Evolutionary conservation across 2,797 vertebrate species (phyloP), one percentile per base, ranked within the genome.

Genomic region (Enteromius afrohamiltoni): DNA sequence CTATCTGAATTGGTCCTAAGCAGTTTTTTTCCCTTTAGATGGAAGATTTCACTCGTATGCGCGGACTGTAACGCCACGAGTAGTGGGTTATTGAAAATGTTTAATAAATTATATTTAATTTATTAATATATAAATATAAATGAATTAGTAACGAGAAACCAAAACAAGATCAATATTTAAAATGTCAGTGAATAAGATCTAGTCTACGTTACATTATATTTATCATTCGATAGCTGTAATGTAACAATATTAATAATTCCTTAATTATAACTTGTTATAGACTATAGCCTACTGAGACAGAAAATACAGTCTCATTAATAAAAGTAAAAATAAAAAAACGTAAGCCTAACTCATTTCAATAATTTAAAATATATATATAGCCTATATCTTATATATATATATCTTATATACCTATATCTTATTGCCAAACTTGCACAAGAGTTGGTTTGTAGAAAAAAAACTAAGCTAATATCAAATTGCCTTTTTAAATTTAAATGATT

Each of bases 341-440:
- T 1, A 11, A 34, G 34, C 11, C 42, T 45, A 42, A 6, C 8
- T 16, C 1, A 7, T 94, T 94, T 91, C 91, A 92, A 85, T 93
- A 92, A 95, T 93, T 94, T 93, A 94, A 94, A 91, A 93, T 93
- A 94, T 92, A 42, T 45, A 42, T 42, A 45, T 42, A 42, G 94
- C n/a, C n/a, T n/a, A n/a, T n/a, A n/a, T n/a, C n/a, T n/a, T n/a
- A n/a, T n/a, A n/a, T n/a, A n/a, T n/a, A n/a, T n/a, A n/a, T n/a
- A n/a, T n/a, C n/a, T n/a, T n/a, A n/a, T n/a, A n/a, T n/a, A 6
- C 91, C 91, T 92, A 92, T 94, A 94, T 95, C 92, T 93, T 93
- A 87, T 86, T 3, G n/a, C n/a, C 49, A 0, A 0, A 92, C 93
- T 94, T 95, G 95, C 94, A 89, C 90, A 91, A 90, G 94, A 93